Conservation (phyloP, 30 jellyfish, hydroid and myxozoan species). For the Nemopilema nomurai region DNA sequence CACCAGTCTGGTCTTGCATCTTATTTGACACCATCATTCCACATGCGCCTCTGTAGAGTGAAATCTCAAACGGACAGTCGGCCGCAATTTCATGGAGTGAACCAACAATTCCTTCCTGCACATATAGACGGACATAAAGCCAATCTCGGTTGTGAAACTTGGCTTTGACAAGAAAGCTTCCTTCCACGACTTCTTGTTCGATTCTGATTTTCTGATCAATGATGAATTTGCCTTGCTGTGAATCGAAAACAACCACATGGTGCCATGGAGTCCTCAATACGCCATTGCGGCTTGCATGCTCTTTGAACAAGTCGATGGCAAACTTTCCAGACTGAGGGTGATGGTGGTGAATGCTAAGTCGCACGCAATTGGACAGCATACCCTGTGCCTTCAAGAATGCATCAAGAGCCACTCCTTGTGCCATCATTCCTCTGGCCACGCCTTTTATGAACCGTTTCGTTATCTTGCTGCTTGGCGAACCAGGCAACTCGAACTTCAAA, state of each 20-base stretch:
- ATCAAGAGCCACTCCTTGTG: conserved; percentile 71
- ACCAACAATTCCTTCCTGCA: not conserved
- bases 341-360: conserved; percentile 67
- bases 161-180: conserved; percentile 3
- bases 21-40: conserved; percentile 7
- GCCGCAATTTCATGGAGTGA: not conserved
- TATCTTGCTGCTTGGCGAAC: conserved; percentile 21
- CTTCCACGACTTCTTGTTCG: not conserved
- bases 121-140: conserved; percentile 25
- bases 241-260: conserved; percentile 43
- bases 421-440: conserved; percentile 65
- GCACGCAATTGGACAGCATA: conserved; percentile 9
- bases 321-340: conserved; percentile 55
- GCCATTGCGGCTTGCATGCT: conserved; percentile 5
- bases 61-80: not conserved
- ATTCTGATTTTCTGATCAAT: conserved; percentile 23
- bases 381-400: conserved; percentile 27
- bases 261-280: conserved; percentile 71
- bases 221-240: conserved; percentile 33
- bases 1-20: not conserved
- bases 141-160: conserved; percentile 23
- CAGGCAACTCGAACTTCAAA: conserved; percentile 15
- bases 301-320: conserved; percentile 57
- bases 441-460: conserved; percentile 16
- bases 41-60: conserved; percentile 31